phyloP scores from a whole-genome alignment of 2,113 vertebrate species.

The western clawed frog (Xenopus tropicalis) region DNA sequence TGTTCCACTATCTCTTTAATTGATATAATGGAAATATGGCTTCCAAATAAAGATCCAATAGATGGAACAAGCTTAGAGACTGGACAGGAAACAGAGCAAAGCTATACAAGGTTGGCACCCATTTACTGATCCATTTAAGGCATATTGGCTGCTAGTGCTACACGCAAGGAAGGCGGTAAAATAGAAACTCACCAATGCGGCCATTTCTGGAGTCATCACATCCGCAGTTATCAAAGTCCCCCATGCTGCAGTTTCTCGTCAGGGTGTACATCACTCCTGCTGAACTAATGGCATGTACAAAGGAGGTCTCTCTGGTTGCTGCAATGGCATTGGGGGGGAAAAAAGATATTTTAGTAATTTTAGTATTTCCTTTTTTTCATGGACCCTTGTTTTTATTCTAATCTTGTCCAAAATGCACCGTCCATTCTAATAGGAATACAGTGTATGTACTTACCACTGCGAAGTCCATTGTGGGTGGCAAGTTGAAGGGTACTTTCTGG shows the following conservation, averaged over 20 bases:
- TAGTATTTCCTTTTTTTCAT: neutral
- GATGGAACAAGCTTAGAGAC: too few relatives aligned
- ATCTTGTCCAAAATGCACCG: too few relatives aligned
- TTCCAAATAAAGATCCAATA: too few relatives aligned
- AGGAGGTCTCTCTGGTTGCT: slow-evolving; percentile 92
- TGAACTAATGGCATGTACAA: slow-evolving; percentile 90
- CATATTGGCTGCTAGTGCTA: too few relatives aligned
- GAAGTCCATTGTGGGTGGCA: slow-evolving; percentile 82
- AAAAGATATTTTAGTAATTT: neutral
- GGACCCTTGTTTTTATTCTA: too few relatives aligned
- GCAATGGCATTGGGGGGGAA: slow-evolving; percentile 39
- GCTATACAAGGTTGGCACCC: too few relatives aligned
- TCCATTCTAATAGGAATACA: too few relatives aligned
- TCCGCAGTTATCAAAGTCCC: slow-evolving; percentile 91
- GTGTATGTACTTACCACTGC: slow-evolving; percentile 72
- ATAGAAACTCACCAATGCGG: slow-evolving; percentile 68
- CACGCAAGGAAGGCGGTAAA: too few relatives aligned
- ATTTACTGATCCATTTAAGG: too few relatives aligned
- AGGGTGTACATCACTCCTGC: slow-evolving; percentile 92
- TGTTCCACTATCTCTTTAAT: too few relatives aligned
- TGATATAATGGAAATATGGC: too few relatives aligned
- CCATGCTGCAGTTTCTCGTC: slow-evolving; percentile 95
- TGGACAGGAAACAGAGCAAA: too few relatives aligned
- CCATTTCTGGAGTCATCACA: slow-evolving; percentile 90
- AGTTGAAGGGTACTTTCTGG: slow-evolving; percentile 88